Percentiles rank a stretch among this genome's conserved stretches.
These are phyloP conservation scores for Globodera ellingtonae DNA, from an alignment of 1,140 invertebrate species.

Conservation along the genomic window DNA sequence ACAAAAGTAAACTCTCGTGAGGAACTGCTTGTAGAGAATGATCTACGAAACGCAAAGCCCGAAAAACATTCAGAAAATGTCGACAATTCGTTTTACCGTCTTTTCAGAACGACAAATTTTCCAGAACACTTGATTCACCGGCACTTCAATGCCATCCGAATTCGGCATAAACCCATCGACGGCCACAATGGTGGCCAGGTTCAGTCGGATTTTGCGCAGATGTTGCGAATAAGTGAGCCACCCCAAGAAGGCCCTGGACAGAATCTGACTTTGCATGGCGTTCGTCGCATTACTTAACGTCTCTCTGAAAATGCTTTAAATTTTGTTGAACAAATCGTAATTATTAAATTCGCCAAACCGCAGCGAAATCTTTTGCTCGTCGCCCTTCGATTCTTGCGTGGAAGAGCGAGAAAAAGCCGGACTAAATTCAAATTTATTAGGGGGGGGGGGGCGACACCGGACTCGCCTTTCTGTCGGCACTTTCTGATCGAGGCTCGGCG, in stretches of 20 bases:
- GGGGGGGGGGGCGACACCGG: background rate
- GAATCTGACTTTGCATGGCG: slow-evolving; percentile 89
- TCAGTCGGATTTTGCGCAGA: slow-evolving; percentile 84
- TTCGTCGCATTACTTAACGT: slow-evolving; percentile 75
- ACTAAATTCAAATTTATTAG: background rate
- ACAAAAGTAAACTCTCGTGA: slow-evolving; percentile 81
- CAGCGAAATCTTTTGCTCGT: slow-evolving; percentile 15
- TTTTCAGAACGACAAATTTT: slow-evolving; percentile 45
- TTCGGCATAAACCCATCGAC: slow-evolving; percentile 34
- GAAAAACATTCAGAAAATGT: slow-evolving; percentile 6
- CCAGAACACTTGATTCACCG: slow-evolving; percentile 60
- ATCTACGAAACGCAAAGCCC: slow-evolving; percentile 32
- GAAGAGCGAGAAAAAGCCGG: background rate
- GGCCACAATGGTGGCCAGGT: slow-evolving; percentile 84
- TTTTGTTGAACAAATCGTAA: slow-evolving; percentile 1
- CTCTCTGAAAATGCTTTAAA: slow-evolving; percentile 36
- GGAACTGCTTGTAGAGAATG: slow-evolving; percentile 72
- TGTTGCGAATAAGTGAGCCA: slow-evolving; percentile 90
- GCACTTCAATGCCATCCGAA: slow-evolving; percentile 1
- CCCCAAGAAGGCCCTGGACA: slow-evolving; percentile 91
- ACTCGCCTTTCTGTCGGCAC: slow-evolving; percentile 3
- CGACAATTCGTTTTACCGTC: slow-evolving; percentile 30
- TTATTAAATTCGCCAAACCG: background rate
- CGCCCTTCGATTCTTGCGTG: slow-evolving; percentile 12
- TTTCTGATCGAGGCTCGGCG: slow-evolving; percentile 9